Evolutionary conservation across 2,888 invertebrate species (phyloP).

Genomic region (Coelopa pilipes): DNA sequence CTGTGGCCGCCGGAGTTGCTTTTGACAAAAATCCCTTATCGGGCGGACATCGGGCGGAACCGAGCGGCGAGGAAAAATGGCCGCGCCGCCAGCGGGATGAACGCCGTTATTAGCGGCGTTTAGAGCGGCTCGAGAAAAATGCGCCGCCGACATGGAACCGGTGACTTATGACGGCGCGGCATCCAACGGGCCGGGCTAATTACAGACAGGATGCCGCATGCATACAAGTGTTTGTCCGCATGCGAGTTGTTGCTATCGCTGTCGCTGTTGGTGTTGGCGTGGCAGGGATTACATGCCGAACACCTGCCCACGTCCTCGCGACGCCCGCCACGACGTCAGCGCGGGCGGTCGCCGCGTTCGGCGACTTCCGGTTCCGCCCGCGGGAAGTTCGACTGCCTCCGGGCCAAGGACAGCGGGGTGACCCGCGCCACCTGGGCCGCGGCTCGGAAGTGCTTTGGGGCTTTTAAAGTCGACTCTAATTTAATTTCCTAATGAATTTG

Average conservation of each 20-base stretch:
- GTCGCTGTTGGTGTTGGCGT: background rate
- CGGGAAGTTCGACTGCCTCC: no score
- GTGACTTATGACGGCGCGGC: conserved; percentile 6
- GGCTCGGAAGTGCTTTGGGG: no score
- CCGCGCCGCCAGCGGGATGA: conserved; percentile 22
- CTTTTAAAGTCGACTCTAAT: no score
- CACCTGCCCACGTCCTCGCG: background rate
- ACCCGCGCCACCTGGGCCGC: no score
- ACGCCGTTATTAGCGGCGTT: conserved; percentile 17
- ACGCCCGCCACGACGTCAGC: no score
- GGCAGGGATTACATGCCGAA: background rate
- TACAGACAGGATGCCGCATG: conserved; percentile 2
- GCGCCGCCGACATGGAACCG: background rate
- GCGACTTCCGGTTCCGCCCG: no score
- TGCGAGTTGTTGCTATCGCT: background rate
- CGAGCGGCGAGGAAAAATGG: conserved; percentile 1
- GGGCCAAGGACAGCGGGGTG: no score
- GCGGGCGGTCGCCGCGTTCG: no score
- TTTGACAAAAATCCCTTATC: conserved; percentile 16
- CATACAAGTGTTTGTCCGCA: conserved; percentile 4
- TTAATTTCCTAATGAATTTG: no score
- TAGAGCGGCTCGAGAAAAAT: background rate
- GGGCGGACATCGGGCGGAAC: background rate
- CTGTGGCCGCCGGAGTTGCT: background rate
- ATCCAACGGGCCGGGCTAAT: background rate